Evolutionary conservation across 2,888 invertebrate genomes (phyloP), one percentile per base, ranked within the genome.

Genomic region (Eristalinus aeneus): DNA sequence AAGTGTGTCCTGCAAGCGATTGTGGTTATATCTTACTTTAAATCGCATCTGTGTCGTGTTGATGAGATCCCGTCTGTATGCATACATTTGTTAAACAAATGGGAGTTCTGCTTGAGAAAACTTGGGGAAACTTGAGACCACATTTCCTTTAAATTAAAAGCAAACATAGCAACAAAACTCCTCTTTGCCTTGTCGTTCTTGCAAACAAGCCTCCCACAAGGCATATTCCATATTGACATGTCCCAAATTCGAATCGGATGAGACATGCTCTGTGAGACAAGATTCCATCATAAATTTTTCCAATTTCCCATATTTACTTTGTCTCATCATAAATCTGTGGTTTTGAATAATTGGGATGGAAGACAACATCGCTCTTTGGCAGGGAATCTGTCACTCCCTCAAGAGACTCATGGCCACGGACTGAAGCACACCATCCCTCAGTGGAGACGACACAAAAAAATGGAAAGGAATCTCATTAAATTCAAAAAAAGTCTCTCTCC

Each of bases 331-430:
- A 85, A 81, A 76, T 85, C 85, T 81, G 85, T 68, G 85, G 85
- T 58, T 85, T 85, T 81, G 81, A 85, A 81, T 85, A 85, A 85
- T 85, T 85, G 81, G 85, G 68, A 67, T 75, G n/a, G 31, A 64
- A 65, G 61, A 75, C 80, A 53, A 69, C 76, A 85, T 81, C 72
- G 63, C 60, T 85, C 81, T 32, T n/a, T 2, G 53, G 56, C 23
- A 63, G 71, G 67, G 46, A 71, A 80, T 84, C 75, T 39, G 75
- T 84, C 79, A 84, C 31, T 39, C 60, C 53, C 64, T 60, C 54
- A 31, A 64, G 75, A 31, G 27, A 12, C 22, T 8, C 63, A 53
- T 65, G 27, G 63, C 31, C 46, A 46, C 27, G 22, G 12, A 61
- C 12, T 67, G 11, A 4, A 54, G 23, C 31, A 39, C 9, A 54